Evolutionary conservation across 2,888 invertebrate genomes (phyloP).

Genomic region (Dicycla oo): DNA sequence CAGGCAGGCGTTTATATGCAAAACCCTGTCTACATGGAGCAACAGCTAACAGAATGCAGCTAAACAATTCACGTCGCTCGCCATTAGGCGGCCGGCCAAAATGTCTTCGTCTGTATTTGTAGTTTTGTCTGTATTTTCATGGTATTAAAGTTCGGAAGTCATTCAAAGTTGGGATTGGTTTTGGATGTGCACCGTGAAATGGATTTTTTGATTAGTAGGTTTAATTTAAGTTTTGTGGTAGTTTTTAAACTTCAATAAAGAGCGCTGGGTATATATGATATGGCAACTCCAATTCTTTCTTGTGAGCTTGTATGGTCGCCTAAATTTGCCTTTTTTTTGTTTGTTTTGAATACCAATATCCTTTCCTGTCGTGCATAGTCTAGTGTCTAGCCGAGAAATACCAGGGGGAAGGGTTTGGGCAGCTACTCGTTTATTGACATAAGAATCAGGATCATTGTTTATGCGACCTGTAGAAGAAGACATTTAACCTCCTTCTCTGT

Average conservation of each 20-base stretch:
- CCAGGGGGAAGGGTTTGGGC: too few relatives aligned
- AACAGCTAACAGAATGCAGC: constrained; percentile 56
- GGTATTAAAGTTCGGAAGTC: constrained; percentile 57
- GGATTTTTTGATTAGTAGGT: constrained; percentile 30
- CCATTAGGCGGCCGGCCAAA: constrained; percentile 80
- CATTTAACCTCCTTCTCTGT: background rate
- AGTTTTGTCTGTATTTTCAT: constrained; percentile 58
- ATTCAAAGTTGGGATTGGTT: constrained; percentile 52
- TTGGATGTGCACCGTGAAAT: constrained; percentile 29
- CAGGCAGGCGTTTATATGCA: constrained; percentile 61
- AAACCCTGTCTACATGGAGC: constrained; percentile 59
- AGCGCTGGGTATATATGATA: background rate
- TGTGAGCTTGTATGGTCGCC: background rate
- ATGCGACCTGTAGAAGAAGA: background rate
- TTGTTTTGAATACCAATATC: background rate
- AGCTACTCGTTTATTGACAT: background rate
- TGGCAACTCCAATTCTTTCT: background rate
- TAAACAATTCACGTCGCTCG: constrained; percentile 71
- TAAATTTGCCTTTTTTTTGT: background rate
- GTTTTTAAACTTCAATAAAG: constrained; percentile 20
- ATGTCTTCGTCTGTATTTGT: constrained; percentile 72
- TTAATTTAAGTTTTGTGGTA: constrained; percentile 26
- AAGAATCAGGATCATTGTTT: background rate
- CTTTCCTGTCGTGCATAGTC: too few relatives aligned
- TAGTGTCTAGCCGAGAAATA: too few relatives aligned